Base-by-base conservation (phyloP, 2,888 invertebrate species). In the Mythimna pallens region DNA sequence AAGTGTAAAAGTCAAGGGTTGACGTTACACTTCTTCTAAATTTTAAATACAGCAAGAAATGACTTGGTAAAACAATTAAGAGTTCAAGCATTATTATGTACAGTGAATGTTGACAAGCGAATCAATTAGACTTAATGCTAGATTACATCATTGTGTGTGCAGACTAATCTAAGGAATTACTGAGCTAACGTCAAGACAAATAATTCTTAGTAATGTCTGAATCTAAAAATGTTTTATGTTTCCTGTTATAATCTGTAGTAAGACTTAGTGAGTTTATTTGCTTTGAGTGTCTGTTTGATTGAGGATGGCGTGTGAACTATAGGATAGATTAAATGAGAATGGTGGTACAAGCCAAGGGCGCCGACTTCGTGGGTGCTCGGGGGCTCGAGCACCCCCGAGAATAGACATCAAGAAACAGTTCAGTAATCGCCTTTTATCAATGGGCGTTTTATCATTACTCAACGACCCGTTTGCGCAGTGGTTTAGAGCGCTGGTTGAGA, bases 51-150 rank as follows among this genome's bases (percentile, higher is more conserved):
- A 58, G 22, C n/a, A 22, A 40, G 14, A 9, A 67, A 70, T 70
- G 5, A 20, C 59, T 65, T 36, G 52, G 61, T 10, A 6, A 61
- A 67, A 61, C 36, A 50, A 66, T 82, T 47, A 69, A 68, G 3
- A 58, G 69, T 58, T 78, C 25, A 7, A 74, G 12, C 30, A 65
- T 22, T 63, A 22, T n/a, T 54, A 57, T 47, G 64, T 70, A 64
- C 43, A 74, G 65, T 71, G 62, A 67, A 74, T 61, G 72, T 74
- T 84, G 63, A 68, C 73, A 74, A 78, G 52, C 55, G 70, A 58
- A 82, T 74, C 76, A 85, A 85, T 85, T 83, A 76, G 70, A 69
- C 64, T 70, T 73, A 82, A 79, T 66, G 34, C 74, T 58, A 55
- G 73, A 70, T 83, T 72, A 82, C 83, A 76, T 79, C 84, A 84